phyloP scores from a whole-genome alignment of 2,797 vertebrate genomes.

The Argentina silus region DNA sequence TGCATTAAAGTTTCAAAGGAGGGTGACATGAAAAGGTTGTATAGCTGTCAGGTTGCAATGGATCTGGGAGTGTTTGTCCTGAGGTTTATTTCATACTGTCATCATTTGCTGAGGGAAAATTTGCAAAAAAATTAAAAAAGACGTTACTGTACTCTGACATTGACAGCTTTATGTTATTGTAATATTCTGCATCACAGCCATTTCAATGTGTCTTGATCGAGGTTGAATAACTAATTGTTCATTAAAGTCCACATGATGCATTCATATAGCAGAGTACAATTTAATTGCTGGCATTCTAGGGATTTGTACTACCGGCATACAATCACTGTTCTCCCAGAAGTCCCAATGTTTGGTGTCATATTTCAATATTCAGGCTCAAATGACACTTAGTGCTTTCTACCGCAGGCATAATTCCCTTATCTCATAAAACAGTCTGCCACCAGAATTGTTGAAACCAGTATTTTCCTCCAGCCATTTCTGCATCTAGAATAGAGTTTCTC shows the following conservation, averaged over 20 bases:
- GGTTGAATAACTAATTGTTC: too few relatives aligned
- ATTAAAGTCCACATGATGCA: background rate
- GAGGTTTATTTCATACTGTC: background rate
- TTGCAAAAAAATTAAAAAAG: too few relatives aligned
- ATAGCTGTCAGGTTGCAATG: background rate
- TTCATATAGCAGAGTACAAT: background rate
- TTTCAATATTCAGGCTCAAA: background rate
- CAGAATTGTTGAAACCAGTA: background rate
- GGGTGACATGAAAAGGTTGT: slow-evolving; percentile 18
- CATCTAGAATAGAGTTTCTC: slow-evolving; percentile 7
- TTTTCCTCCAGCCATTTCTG: slow-evolving; percentile 9
- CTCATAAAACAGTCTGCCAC: background rate
- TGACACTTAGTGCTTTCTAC: background rate
- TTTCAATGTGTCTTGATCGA: too few relatives aligned
- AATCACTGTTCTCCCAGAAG: background rate
- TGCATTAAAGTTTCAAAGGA: slow-evolving; percentile 16
- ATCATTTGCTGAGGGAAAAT: too few relatives aligned
- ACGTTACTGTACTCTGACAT: background rate
- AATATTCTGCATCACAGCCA: too few relatives aligned
- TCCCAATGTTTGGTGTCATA: background rate
- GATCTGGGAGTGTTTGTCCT: background rate
- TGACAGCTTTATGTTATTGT: background rate
- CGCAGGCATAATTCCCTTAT: background rate
- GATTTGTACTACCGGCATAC: background rate
- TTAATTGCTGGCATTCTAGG: background rate